Evolutionary conservation across 2,888 invertebrate genomes (phyloP).

Genomic region (Sphaerophoria rueppellii): DNA sequence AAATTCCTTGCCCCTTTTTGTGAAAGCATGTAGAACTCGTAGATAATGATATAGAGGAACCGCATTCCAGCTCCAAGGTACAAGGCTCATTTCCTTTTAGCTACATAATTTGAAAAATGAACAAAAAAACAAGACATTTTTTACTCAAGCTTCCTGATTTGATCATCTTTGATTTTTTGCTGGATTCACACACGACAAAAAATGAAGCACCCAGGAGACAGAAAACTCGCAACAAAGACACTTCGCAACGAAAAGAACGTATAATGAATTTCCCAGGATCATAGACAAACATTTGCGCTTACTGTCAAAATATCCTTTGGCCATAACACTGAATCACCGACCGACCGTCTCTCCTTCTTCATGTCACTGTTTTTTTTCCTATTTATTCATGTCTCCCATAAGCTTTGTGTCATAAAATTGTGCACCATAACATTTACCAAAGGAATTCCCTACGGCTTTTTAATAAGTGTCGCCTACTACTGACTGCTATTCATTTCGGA

Average conservation of each 20-base stretch:
- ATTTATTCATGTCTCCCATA: conserved; percentile 32
- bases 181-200: background rate
- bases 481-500: conserved; percentile 24
- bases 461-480: conserved; percentile 59
- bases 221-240: conserved; percentile 40
- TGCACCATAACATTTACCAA: conserved; percentile 63
- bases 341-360: conserved; percentile 18
- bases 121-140: conserved; percentile 12
- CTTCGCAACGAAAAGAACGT: conserved; percentile 22
- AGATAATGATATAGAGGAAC: background rate
- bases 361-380: background rate
- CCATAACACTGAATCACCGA: conserved; percentile 46
- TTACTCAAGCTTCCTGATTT: conserved; percentile 4
- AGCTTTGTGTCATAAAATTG: conserved; percentile 60
- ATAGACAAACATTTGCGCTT: conserved; percentile 63
- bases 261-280: conserved; percentile 61
- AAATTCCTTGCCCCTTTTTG: conserved; percentile 19
- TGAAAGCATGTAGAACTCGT: background rate
- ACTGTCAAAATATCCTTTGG: conserved; percentile 47
- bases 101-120: background rate
- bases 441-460: conserved; percentile 60
- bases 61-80: background rate
- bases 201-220: background rate
- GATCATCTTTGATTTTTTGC: background rate
- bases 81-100: background rate